Base-by-base conservation (phyloP, 2,113 vertebrate species). In the Dicerorhinus sumatrensis region DNA sequence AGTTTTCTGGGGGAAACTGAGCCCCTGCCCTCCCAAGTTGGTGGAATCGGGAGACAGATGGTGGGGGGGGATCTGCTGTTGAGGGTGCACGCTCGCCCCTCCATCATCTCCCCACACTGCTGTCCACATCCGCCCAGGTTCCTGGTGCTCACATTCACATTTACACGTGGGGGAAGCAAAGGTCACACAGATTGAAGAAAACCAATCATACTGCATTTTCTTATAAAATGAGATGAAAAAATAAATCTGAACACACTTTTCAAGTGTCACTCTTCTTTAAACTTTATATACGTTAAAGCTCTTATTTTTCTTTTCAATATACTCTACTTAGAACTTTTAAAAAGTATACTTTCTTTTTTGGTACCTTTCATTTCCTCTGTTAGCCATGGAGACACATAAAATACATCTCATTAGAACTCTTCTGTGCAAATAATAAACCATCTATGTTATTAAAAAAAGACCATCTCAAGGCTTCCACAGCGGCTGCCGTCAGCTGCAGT, bases 351-450 rank as follows among this genome's bases (percentile, higher is more conserved):
- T 97, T 94, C 91, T 96, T 91, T 95, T 93, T 98, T 84, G 98
- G 99, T 99, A 99, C 99, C 99, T 98, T 98, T 97, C 62, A 92
- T 97, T 98, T 96, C 97, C 95, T 89, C 91, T 97, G 98, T 98
- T 97, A 93, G 73, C 98, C 98, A 98, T 97, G 96, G 98, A 99
- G 98, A 99, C 97, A 98, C 96, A 98, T 98, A 99, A 99, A 98
- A 97, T 75, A 99, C 98, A 96, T 98, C 98, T 98, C 98, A 98
- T 97, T 98, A 99, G 98, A 99, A 98, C 98, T 98, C 98, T 98
- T 98, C 97, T 99, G 99, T 99, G 99, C 99, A 99, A 99, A 99
- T 98, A 98, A 98, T 98, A 98, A 98, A 97, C 93, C 96, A 97
- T 82, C 97, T 97, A 97, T 33, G 72, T 99, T 98, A 99, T 98